Percentiles rank a stretch among this genome's conserved stretches.
phyloP scores from a whole-genome alignment of 2,888 invertebrate species.

The Lepetodrilus schrolli region DNA sequence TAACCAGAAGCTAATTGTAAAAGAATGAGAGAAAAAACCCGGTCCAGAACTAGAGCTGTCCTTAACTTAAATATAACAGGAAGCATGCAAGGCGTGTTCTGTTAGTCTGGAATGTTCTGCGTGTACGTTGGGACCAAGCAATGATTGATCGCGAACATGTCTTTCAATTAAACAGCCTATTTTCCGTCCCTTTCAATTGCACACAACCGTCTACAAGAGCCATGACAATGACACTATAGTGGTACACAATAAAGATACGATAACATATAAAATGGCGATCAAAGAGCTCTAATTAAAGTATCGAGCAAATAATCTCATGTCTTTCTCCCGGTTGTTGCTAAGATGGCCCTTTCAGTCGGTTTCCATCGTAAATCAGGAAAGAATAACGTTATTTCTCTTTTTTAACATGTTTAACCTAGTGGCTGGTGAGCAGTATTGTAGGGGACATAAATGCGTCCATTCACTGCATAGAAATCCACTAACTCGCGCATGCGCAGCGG shows the following conservation, averaged over 20 bases:
- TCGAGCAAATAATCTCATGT: slow-evolving; percentile 34
- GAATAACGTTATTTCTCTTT: slow-evolving; percentile 26
- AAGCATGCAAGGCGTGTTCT: background rate
- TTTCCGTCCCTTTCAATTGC: slow-evolving; percentile 13
- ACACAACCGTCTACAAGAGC: slow-evolving; percentile 21
- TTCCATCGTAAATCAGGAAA: slow-evolving; percentile 29
- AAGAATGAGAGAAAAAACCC: too few relatives aligned
- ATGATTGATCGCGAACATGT: slow-evolving; percentile 6
- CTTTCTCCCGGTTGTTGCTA: slow-evolving; percentile 26
- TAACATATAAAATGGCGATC: slow-evolving; percentile 34
- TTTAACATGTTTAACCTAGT: slow-evolving; percentile 27
- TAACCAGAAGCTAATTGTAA: too few relatives aligned
- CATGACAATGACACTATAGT: background rate
- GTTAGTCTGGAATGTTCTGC: background rate
- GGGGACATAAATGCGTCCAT: slow-evolving; percentile 33
- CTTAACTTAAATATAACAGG: background rate
- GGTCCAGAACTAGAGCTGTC: background rate
- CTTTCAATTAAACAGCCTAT: slow-evolving; percentile 23
- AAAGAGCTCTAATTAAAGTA: slow-evolving; percentile 36
- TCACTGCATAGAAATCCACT: slow-evolving; percentile 34
- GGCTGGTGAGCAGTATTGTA: slow-evolving; percentile 28
- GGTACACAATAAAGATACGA: slow-evolving; percentile 21
- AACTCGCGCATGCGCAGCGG: slow-evolving; percentile 35
- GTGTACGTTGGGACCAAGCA: background rate
- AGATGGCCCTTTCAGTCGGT: slow-evolving; percentile 21